Base-by-base conservation (phyloP, 2,797 vertebrate species). In the Trematomus bernacchii region DNA sequence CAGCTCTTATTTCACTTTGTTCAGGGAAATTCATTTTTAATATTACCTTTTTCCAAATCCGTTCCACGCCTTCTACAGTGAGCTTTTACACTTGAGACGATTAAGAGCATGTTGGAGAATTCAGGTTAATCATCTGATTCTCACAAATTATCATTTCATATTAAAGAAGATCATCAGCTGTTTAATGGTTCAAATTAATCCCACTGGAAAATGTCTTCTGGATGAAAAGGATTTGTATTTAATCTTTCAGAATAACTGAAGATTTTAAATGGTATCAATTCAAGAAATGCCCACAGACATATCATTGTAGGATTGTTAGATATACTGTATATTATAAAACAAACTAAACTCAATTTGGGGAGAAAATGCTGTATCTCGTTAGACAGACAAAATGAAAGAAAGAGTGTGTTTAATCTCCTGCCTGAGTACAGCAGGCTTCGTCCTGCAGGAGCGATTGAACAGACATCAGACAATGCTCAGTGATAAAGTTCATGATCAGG, bases 401-500 rank as follows among this genome's bases (percentile, higher is more conserved):
- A 37, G 14, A 23, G 21, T 33, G 51, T 51, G 48, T 65, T 75
- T 63, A 62, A 79, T 76, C 43, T 75, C 10, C 69, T 75, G 66
- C 79, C 67, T 63, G 60, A 46, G 68, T 68, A n/a, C 73, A 68
- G 75, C 40, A 83, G 68, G 47, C 66, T 76, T 10, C 21, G 74
- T 87, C 82, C 85, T 50, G 48, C 2, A 80, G 79, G 87, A 83
- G 79, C 14, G 2, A 83, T 74, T 83, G 68, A 85, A 75, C 50
- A 73, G 73, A 78, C 87, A 72, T 66, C 76, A 89, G 90, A 89
- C 42, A 72, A 87, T 73, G 58, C 73, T 86, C 21, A 60, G 82
- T 52, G 64, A 86, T 87, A 87, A 85, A 90, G 84, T 92, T 93
- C 87, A 92, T 74, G 77, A 85, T 86, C 65, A 76, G 74, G 86